These are phyloP conservation scores for Trichoplusia ni DNA, from an alignment of 1,140 invertebrate genomes.

Conservation along the genomic window DNA sequence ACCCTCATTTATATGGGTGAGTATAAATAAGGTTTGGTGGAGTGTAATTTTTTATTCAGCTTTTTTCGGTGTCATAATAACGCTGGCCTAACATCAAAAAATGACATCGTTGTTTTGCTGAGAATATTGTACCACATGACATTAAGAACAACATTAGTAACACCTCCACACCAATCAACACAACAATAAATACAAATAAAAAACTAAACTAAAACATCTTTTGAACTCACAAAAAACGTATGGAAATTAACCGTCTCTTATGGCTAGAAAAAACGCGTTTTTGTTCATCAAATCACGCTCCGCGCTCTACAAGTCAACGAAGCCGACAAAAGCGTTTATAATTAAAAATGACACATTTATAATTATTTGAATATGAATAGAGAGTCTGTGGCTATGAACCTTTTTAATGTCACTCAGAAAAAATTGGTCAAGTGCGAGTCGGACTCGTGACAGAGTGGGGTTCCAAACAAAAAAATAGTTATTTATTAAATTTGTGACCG, in stretches of 20 bases:
- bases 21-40: too few species aligned
- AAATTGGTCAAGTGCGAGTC: too few species aligned
- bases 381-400: slow-evolving; percentile 31
- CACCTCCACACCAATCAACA: not conserved
- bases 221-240: slow-evolving; percentile 1
- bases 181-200: not conserved
- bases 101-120: too few species aligned
- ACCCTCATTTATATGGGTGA: too few species aligned
- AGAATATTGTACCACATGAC: too few species aligned
- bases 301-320: slow-evolving; percentile 43
- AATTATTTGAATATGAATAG: slow-evolving; percentile 59
- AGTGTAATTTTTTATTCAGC: too few species aligned
- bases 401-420: slow-evolving; percentile 42
- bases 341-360: slow-evolving; percentile 72
- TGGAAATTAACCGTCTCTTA: slow-evolving; percentile 9
- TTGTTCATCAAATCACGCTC: not conserved
- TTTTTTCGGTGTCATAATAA: too few species aligned
- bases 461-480: slow-evolving; percentile 35
- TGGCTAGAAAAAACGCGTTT: not conserved
- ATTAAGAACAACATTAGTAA: too few species aligned
- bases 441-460: slow-evolving; percentile 1
- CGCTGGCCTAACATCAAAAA: too few species aligned
- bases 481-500: too few species aligned
- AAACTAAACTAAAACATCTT: slow-evolving; percentile 6
- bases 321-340: slow-evolving; percentile 53